Conservation (phyloP, 2,888 invertebrate genomes). For the Cosmia trapezina region DNA sequence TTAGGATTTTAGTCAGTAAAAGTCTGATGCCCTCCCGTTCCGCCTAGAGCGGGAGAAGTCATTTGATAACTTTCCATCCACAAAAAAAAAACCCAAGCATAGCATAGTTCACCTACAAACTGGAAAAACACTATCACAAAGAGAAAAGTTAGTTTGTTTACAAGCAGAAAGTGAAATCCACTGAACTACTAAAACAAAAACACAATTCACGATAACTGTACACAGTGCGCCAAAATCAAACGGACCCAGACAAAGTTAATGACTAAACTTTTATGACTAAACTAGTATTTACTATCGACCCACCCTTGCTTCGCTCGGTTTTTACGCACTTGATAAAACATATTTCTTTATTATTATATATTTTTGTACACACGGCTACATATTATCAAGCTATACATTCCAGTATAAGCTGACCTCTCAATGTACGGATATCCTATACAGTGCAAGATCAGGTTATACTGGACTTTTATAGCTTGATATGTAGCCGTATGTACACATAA, state of each 20-base stretch:
- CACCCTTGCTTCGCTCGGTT: neutral
- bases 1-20: no score
- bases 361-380: no score
- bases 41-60: no score
- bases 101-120: constrained; percentile 4
- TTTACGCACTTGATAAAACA: neutral
- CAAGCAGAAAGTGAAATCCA: constrained; percentile 41
- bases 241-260: constrained; percentile 39
- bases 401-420: no score
- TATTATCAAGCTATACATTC: no score
- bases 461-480: no score
- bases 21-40: no score
- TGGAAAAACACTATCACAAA: constrained; percentile 29
- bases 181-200: constrained; percentile 48
- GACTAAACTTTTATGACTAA: constrained; percentile 23
- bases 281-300: constrained; percentile 13
- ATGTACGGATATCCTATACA: no score
- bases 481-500: no score
- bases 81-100: no score
- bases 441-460: neutral
- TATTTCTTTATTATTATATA: neutral
- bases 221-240: constrained; percentile 40
- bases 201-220: constrained; percentile 50
- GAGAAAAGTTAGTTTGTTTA: constrained; percentile 15
- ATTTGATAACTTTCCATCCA: no score